A percentile compares a stretch with the other conserved stretches of the same genome.
phyloP scores from a whole-genome alignment of 2,113 vertebrate species.

The Corythaeola cristata region DNA sequence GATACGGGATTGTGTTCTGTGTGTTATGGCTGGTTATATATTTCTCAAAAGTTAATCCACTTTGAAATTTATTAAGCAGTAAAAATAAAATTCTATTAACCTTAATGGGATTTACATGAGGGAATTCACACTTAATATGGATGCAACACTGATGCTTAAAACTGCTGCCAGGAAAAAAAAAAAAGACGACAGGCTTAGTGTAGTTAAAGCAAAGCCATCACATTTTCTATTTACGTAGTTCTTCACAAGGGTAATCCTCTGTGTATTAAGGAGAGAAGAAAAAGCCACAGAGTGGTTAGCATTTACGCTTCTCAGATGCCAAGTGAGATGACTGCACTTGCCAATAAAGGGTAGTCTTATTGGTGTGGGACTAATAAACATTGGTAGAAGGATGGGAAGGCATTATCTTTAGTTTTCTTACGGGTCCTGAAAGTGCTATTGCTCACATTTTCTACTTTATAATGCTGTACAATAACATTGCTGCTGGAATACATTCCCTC shows the following conservation, averaged over 20 bases:
- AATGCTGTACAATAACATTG: background rate
- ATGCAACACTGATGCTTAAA: conserved; percentile 24
- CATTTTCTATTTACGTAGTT: conserved; percentile 49
- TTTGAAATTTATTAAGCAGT: conserved; percentile 61
- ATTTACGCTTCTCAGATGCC: conserved; percentile 20
- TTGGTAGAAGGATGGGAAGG: background rate
- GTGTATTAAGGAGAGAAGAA: conserved; percentile 3
- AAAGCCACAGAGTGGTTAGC: background rate
- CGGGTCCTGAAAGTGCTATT: background rate
- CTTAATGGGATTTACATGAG: conserved; percentile 52
- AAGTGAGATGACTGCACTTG: background rate
- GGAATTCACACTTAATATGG: conserved; percentile 51
- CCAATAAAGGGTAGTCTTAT: background rate
- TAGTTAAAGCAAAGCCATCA: conserved; percentile 34
- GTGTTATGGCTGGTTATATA: background rate
- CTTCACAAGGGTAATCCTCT: conserved; percentile 45
- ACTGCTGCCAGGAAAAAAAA: conserved; percentile 18
- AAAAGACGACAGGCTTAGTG: background rate
- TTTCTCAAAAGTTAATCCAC: conserved; percentile 46
- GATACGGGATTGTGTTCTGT: background rate
- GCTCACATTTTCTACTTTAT: background rate
- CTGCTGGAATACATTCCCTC: background rate
- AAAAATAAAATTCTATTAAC: conserved; percentile 66
- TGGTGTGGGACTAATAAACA: background rate
- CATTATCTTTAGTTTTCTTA: background rate